Conservation (phyloP, 2,797 vertebrate species). For the Peromyscus melanophrys region DNA sequence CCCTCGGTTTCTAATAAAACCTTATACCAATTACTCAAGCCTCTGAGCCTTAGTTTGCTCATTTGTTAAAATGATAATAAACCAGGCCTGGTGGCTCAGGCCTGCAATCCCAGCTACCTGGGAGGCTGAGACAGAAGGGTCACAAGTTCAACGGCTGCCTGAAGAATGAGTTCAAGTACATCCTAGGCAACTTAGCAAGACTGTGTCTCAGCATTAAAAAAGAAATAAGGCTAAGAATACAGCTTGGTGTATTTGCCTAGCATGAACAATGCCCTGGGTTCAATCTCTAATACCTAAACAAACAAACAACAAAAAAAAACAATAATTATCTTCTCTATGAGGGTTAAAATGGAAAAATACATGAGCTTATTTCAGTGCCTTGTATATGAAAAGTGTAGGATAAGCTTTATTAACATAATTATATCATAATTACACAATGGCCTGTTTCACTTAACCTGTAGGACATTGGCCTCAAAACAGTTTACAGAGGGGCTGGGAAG, state of each 20-base stretch:
- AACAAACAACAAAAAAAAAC: neutral
- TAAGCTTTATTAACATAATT: constrained; percentile 15
- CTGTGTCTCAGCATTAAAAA: neutral
- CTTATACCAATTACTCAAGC: neutral
- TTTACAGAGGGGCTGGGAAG: neutral
- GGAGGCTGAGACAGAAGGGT: neutral
- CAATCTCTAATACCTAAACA: neutral
- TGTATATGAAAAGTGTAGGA: neutral
- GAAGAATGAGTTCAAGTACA: neutral
- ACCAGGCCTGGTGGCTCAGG: neutral
- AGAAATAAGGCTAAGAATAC: neutral
- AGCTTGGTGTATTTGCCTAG: neutral
- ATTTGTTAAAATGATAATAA: constrained; percentile 10
- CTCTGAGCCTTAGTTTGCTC: neutral
- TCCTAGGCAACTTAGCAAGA: neutral
- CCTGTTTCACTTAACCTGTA: constrained; percentile 8
- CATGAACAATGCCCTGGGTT: neutral
- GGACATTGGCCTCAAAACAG: neutral
- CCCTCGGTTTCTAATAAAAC: neutral
- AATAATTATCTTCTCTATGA: neutral
- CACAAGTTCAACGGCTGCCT: neutral
- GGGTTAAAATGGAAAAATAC: neutral
- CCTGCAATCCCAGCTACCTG: neutral
- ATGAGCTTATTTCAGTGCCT: neutral
- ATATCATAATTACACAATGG: neutral